Conservation (phyloP, 2,888 invertebrate genomes). For the Calephelis perditalis region DNA sequence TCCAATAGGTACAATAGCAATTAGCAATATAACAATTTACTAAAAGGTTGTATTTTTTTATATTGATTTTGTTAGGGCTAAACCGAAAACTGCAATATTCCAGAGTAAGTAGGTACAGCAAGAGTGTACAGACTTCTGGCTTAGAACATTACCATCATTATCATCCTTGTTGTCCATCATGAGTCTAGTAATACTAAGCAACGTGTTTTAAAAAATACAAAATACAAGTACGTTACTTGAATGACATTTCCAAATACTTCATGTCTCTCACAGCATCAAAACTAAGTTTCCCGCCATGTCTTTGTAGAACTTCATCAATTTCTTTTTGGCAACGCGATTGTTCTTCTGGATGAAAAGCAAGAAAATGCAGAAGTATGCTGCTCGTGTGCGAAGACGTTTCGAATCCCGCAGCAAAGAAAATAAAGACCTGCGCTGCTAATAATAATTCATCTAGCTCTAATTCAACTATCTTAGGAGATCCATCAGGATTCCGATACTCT, state of each 20-base stretch:
- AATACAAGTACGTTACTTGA: conserved; percentile 32
- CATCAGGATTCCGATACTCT: conserved; percentile 35
- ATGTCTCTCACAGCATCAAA: conserved; percentile 44
- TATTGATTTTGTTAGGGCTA: too few relatives aligned
- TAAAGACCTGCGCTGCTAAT: conserved; percentile 41
- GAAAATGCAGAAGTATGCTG: conserved; percentile 43
- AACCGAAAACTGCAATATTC: background rate
- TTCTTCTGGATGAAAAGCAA: conserved; percentile 45
- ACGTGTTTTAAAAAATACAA: background rate
- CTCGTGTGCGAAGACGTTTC: conserved; percentile 52
- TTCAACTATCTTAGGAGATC: conserved; percentile 34
- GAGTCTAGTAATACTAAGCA: too few relatives aligned
- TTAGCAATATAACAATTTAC: too few relatives aligned
- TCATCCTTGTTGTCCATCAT: too few relatives aligned
- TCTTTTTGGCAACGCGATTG: conserved; percentile 44
- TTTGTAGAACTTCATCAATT: conserved; percentile 38
- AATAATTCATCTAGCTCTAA: conserved; percentile 38
- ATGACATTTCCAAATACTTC: conserved; percentile 42
- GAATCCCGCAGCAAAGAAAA: conserved; percentile 50
- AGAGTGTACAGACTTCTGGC: background rate
- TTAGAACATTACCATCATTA: too few relatives aligned
- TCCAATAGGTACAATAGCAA: too few relatives aligned
- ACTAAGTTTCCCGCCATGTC: conserved; percentile 35
- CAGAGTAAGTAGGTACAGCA: background rate
- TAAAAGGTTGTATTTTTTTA: too few relatives aligned